A percentile compares a stretch with the other conserved stretches of the same genome.
Conservation (phyloP, 2,797 vertebrate genomes). For the Scarus forsteni region DNA sequence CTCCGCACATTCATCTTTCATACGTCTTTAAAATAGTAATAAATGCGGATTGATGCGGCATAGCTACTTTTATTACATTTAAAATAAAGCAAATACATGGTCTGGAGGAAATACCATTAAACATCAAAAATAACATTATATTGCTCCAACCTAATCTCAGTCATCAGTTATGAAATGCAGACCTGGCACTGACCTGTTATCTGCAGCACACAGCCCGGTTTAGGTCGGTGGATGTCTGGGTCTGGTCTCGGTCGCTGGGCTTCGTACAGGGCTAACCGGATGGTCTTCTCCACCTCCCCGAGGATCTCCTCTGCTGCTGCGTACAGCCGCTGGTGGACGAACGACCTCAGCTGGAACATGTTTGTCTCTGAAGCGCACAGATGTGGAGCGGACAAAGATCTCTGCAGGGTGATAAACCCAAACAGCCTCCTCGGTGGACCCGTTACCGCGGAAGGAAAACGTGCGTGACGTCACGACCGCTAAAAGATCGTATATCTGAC, state of each 20-base stretch:
- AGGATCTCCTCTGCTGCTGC: slow-evolving; percentile 2
- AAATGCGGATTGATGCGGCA: too few species aligned
- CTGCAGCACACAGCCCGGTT: neutral
- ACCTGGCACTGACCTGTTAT: neutral
- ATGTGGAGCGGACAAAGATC: neutral
- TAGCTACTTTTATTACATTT: too few species aligned
- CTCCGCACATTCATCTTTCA: too few species aligned
- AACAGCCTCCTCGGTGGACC: neutral
- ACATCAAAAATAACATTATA: too few species aligned
- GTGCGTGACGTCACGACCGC: neutral
- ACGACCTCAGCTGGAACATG: neutral
- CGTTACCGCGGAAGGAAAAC: neutral
- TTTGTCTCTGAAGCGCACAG: neutral
- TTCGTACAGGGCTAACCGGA: neutral
- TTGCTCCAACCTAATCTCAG: too few species aligned
- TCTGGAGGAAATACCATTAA: too few species aligned
- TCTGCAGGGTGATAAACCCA: neutral
- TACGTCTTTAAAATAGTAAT: too few species aligned
- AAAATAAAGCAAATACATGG: too few species aligned
- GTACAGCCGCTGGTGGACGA: slow-evolving; percentile 1
- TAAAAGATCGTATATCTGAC: neutral
- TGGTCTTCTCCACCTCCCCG: neutral
- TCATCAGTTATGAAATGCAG: too few species aligned
- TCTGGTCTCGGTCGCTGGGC: neutral
- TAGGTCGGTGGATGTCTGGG: neutral